Evolutionary conservation across 2,888 invertebrate genomes (phyloP).

Genomic region (Ctenicera cuprea): DNA sequence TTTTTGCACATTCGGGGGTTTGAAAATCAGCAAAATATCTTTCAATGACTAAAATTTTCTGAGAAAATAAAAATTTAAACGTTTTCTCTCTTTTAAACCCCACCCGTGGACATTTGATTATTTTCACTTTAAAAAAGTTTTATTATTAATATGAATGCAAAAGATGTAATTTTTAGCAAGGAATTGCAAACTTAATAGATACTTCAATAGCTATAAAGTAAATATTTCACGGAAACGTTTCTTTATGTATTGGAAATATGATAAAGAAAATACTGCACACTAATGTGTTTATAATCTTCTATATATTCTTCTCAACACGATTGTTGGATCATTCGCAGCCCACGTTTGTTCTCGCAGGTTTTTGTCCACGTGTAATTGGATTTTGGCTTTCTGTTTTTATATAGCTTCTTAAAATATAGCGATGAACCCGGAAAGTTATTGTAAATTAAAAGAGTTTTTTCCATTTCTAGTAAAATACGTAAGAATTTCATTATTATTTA

Average conservation of each 20-base stretch:
- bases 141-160: too few species aligned
- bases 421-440: background rate
- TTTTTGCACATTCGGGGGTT: too few species aligned
- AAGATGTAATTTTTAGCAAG: too few species aligned
- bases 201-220: background rate
- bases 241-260: background rate
- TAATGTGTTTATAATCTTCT: background rate
- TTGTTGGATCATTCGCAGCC: too few species aligned
- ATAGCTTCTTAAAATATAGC: background rate
- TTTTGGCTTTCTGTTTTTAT: background rate
- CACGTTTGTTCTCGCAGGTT: background rate
- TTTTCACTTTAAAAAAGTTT: too few species aligned
- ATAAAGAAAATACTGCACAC: background rate
- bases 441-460: background rate
- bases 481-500: constrained; percentile 60
- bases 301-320: too few species aligned
- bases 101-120: too few species aligned
- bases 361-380: background rate
- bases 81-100: too few species aligned
- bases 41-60: too few species aligned
- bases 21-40: too few species aligned
- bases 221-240: background rate
- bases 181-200: background rate
- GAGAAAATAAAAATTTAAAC: too few species aligned
- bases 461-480: background rate